Base-by-base conservation (phyloP, 2,888 invertebrate species). In the Aspidiotus rigidus region DNA sequence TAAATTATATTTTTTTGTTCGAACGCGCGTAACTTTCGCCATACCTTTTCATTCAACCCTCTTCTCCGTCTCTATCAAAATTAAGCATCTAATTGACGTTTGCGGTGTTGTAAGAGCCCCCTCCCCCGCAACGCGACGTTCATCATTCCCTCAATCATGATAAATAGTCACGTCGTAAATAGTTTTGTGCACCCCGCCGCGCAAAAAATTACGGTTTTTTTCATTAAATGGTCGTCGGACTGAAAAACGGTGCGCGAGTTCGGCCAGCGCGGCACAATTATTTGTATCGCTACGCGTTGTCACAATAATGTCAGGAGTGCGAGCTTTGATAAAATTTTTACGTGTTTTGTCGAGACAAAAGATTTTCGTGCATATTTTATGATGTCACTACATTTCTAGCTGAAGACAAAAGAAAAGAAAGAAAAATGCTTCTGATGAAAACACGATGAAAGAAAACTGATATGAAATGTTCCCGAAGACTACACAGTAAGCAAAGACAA, bases 391-490 rank as follows among this genome's bases (percentile, higher is more conserved):
- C 49, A 49, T 49, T 49, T 49, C 49, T n/a, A 11, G 49, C 10
- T 11, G 10, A 49, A 49, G 49, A 49, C 49, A 49, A 49, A 49
- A 49, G 49, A 6, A 28, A 28, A 28, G 28, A 28, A 28, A 28
- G 28, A 28, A 28, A 49, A 49, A 13, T 59, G 28, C 39, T 28
- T 56, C 56, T 56, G 59, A 17, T 28, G 39, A 28, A 11, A 28
- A 17, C 28, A 9, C n/a, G 16, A 10, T 11, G 16, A 56, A 13
- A 40, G 60, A 60, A 60, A 60, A 60, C 17, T 49, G 49, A 59
- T 67, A 67, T 39, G 67, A 67, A 67, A 67, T 44, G 67, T 67
- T 28, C 57, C n/a, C 11, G 16, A 44, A 54, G 63, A 54, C 28
- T 49, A 62, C 15, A n/a, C 53, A 28, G 39, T 16, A 16, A 15